These are phyloP conservation scores for Boloria selene DNA, from an alignment of 2,888 invertebrate genomes.

Conservation along the genomic window DNA sequence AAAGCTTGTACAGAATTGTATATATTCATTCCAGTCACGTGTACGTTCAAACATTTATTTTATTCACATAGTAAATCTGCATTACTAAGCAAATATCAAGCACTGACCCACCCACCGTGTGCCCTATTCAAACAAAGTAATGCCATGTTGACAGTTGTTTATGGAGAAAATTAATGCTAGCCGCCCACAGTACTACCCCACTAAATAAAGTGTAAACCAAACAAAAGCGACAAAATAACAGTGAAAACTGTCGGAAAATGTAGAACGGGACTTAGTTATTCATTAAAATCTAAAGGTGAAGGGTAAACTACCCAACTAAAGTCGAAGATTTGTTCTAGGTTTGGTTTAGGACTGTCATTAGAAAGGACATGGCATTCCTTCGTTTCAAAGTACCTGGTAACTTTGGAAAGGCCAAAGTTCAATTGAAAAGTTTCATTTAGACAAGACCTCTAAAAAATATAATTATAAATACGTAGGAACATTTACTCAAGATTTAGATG, in stretches of 20 bases:
- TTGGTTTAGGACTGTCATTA: not conserved
- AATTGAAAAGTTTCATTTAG: too few species aligned
- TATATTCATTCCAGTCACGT: too few species aligned
- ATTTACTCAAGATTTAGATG: too few species aligned
- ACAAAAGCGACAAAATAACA: not conserved
- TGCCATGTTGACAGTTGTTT: conserved; percentile 30
- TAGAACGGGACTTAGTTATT: not conserved
- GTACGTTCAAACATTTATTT: not conserved
- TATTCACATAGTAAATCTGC: not conserved
- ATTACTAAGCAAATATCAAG: conserved; percentile 26
- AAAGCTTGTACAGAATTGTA: too few species aligned
- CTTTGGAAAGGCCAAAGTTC: conserved; percentile 1
- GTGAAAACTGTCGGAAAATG: conserved; percentile 2
- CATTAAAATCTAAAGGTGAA: conserved; percentile 13
- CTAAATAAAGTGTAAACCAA: conserved; percentile 1
- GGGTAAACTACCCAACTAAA: not conserved
- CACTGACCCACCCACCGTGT: conserved; percentile 10
- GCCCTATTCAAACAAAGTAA: conserved; percentile 26
- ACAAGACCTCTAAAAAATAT: too few species aligned
- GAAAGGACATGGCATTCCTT: not conserved
- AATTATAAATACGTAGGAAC: too few species aligned
- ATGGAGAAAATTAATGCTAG: conserved; percentile 16
- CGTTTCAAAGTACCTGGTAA: not conserved
- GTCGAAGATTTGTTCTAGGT: not conserved
- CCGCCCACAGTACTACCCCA: not conserved